phyloP scores from a whole-genome alignment of 2,797 vertebrate species.

The Gobio occitaniae region DNA sequence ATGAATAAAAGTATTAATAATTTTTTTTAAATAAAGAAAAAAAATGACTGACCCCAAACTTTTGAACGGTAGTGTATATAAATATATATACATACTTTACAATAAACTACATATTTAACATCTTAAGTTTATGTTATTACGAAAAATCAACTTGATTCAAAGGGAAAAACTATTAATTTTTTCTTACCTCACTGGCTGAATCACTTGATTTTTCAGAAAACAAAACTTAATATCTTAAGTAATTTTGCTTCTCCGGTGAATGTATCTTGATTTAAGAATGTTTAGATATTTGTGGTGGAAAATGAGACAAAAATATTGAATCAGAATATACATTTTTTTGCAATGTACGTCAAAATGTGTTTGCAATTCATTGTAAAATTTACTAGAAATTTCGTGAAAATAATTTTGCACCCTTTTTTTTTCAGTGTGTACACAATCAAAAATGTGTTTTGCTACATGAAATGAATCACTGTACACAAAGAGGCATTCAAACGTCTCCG shows the following conservation, averaged over 20 bases:
- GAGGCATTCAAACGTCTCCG: neutral
- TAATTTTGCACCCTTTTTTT: neutral
- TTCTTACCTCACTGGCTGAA: too few species aligned
- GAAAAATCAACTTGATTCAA: too few species aligned
- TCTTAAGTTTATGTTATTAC: too few species aligned
- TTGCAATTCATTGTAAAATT: neutral
- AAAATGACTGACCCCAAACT: too few species aligned
- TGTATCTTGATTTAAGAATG: neutral
- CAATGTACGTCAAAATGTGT: neutral
- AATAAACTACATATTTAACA: too few species aligned
- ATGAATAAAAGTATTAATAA: too few species aligned
- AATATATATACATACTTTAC: too few species aligned
- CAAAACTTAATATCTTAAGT: too few species aligned
- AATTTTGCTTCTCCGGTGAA: neutral
- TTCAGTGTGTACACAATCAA: neutral
- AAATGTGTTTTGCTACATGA: neutral
- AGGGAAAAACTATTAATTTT: too few species aligned
- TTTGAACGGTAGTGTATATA: too few species aligned
- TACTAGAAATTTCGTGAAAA: neutral
- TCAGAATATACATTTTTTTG: rapidly evolving
- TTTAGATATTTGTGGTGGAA: neutral
- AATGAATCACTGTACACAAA: neutral
- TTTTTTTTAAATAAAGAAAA: too few species aligned
- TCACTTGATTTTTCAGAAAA: neutral
- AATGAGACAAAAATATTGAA: neutral